Evolutionary conservation across 2,113 vertebrate species (phyloP).

Genomic region (Erpornis zantholeuca): DNA sequence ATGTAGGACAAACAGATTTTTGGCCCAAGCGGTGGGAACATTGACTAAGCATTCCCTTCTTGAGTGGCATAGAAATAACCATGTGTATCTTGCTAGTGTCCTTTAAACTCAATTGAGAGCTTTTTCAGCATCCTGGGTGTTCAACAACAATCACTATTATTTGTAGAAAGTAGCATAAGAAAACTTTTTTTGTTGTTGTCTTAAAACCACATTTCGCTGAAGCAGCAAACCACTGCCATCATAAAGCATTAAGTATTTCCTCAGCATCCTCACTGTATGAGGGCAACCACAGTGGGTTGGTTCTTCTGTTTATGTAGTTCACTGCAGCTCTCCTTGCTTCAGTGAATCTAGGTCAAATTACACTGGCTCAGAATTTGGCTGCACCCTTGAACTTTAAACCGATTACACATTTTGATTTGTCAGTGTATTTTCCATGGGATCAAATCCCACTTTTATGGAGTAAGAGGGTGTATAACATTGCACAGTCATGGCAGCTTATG

Average conservation of each 20-base stretch:
- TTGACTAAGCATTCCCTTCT: not conserved
- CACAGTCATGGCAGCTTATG: not conserved
- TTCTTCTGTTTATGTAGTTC: not conserved
- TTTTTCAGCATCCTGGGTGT: not conserved
- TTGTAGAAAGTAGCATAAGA: not conserved
- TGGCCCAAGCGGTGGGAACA: not conserved
- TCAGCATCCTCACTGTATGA: fast-evolving
- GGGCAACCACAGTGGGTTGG: not conserved
- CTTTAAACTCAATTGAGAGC: not conserved
- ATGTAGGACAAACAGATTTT: not conserved
- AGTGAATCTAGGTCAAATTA: conserved; percentile 52
- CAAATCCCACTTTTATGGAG: not conserved
- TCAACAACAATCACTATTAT: not conserved
- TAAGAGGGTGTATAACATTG: not conserved
- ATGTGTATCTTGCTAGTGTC: not conserved
- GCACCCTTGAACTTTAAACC: conserved; percentile 57
- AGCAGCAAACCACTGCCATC: not conserved
- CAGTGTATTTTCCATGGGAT: conserved; percentile 24
- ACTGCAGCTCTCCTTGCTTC: not conserved
- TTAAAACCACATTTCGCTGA: not conserved
- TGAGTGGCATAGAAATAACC: not conserved
- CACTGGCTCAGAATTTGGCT: conserved; percentile 48
- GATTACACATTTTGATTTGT: conserved; percentile 58
- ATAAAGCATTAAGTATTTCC: not conserved
- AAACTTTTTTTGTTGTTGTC: not conserved